phyloP scores from a whole-genome alignment of 2,113 vertebrate species.

The Tichodroma muraria region DNA sequence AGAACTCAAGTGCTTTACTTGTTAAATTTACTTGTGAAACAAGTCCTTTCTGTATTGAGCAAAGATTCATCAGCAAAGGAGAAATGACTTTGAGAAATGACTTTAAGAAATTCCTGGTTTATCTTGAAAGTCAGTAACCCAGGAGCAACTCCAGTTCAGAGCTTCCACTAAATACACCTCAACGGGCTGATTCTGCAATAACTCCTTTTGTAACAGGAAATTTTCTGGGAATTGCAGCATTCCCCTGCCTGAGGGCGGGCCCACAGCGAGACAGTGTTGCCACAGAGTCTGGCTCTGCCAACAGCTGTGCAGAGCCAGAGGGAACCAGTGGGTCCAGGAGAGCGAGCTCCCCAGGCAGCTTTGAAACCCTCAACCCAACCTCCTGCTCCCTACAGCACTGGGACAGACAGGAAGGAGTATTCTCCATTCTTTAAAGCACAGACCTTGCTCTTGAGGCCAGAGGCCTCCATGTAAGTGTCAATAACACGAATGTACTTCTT shows the following conservation, averaged over 20 bases:
- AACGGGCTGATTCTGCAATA: background rate
- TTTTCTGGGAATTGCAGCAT: background rate
- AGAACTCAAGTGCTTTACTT: background rate
- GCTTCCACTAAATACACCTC: background rate
- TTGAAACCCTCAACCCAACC: background rate
- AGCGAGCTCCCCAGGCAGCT: background rate
- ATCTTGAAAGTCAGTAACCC: background rate
- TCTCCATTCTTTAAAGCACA: background rate
- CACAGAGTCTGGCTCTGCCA: background rate
- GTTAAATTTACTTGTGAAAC: background rate
- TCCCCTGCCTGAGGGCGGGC: background rate
- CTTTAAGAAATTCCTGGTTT: background rate
- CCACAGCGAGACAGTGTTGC: background rate
- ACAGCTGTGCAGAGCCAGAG: background rate
- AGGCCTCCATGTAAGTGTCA: accelerated
- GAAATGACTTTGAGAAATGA: background rate
- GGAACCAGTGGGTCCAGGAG: background rate
- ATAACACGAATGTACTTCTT: accelerated
- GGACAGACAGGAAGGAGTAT: background rate
- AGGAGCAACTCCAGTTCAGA: background rate
- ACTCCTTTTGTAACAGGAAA: background rate
- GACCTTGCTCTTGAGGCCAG: background rate
- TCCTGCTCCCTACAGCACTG: accelerated
- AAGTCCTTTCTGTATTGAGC: background rate
- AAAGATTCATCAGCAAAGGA: background rate